These are phyloP conservation scores for Sebastes cheni DNA, from an alignment of 2,797 vertebrate genomes.

Conservation along the genomic window DNA sequence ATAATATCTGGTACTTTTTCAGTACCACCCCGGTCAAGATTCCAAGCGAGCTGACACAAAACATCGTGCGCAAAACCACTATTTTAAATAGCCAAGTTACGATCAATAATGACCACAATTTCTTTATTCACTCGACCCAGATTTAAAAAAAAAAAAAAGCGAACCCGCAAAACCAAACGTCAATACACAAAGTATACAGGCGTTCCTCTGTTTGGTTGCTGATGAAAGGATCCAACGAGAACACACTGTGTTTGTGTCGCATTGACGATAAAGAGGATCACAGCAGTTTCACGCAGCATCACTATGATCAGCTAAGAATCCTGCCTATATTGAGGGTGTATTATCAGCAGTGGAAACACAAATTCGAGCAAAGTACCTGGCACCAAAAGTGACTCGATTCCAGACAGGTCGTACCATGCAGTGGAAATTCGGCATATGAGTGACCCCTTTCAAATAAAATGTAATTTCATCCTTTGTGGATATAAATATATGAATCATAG, in stretches of 20 bases:
- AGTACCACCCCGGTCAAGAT: neutral
- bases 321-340: neutral
- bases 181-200: neutral
- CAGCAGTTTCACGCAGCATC: neutral
- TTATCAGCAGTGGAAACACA: neutral
- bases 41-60: neutral
- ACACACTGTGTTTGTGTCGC: neutral
- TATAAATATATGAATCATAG: neutral
- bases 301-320: neutral
- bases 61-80: neutral
- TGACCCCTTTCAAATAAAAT: neutral
- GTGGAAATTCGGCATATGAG: neutral
- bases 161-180: neutral
- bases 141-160: neutral
- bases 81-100: neutral
- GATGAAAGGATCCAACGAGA: neutral
- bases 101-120: neutral
- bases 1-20: neutral
- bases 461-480: neutral
- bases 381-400: neutral
- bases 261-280: neutral
- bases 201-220: neutral
- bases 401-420: neutral
- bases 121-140: neutral
- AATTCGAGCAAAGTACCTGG: neutral